Evolutionary conservation across 2,113 vertebrate species (phyloP).

Genomic region (Aphyosemion australe): DNA sequence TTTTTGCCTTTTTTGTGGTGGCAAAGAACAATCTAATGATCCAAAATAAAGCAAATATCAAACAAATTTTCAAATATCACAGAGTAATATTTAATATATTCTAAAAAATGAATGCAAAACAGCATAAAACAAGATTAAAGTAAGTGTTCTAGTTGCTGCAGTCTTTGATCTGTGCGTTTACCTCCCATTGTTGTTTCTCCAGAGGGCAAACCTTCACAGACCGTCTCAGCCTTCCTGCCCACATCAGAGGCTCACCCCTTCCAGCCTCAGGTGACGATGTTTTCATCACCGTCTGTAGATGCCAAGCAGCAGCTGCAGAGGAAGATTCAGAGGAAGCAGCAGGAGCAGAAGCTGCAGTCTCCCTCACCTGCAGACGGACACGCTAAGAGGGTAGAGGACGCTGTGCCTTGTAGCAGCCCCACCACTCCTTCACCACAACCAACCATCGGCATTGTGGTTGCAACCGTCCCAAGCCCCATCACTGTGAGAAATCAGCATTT

Average conservation of each 20-base stretch:
- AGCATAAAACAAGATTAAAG: no score
- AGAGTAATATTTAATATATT: no score
- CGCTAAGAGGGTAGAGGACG: slow-evolving; percentile 81
- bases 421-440: slow-evolving; percentile 91
- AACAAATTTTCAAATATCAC: no score
- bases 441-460: slow-evolving; percentile 90
- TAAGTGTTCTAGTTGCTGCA: no score
- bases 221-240: slow-evolving; percentile 89
- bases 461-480: slow-evolving; percentile 93
- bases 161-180: background rate
- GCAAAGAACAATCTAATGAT: background rate
- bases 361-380: slow-evolving; percentile 88
- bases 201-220: slow-evolving; percentile 88
- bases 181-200: slow-evolving; percentile 28
- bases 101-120: background rate
- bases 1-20: no score
- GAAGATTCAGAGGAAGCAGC: slow-evolving; percentile 98
- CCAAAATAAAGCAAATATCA: background rate
- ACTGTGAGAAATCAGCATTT: slow-evolving; percentile 79
- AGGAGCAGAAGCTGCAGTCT: slow-evolving; percentile 95
- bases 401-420: slow-evolving; percentile 83
- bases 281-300: slow-evolving; percentile 89
- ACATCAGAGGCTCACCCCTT: slow-evolving; percentile 91
- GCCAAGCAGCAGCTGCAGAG: slow-evolving; percentile 98
- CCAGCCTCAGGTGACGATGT: slow-evolving; percentile 90